Evolutionary conservation across 2,888 invertebrate species (phyloP), one percentile per base, ranked within the genome.

Genomic region (Lasioglossum vierecki): DNA sequence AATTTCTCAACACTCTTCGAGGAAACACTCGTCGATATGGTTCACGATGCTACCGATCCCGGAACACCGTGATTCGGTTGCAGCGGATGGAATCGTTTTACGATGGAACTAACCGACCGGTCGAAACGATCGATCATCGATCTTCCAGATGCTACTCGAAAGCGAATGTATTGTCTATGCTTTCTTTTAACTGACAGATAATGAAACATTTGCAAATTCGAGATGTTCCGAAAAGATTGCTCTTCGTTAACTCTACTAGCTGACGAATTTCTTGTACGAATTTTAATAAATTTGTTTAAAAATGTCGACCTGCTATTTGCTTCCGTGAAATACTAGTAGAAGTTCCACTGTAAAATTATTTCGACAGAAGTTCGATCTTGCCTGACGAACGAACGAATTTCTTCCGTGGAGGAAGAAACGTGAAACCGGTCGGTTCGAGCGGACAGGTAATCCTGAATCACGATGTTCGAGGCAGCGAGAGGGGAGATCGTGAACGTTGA

Each of bases 1-100:
- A 79, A 78, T 83, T 79, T 84, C 71, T 79, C 83, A 89, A 84
- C 82, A 88, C 83, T 66, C 13, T 30, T 75, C 79, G 85, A 88
- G 85, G 80, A 82, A 78, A 79, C 75, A 15, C 46, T 84, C 13
- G 72, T 70, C 76, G 83, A 57, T 46, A 53, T 76, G 74, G 70
- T 46, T 49, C 81, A 85, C 77, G 80, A 71, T 18, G 18, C 35
- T 46, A 18, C 53, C 72, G 46, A 82, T 79, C 79, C 79, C 78
- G 75, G 46, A 75, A 22, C 35, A 70, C 70, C 70, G 78, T 53
- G 78, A 78, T 78, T 82, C 72, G n/a, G 35, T 41, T 11, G n/a
- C 26, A 8, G 30, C 68, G 41, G 26, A 26, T 6, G 11, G 11
- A 35, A 63, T 30, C 22, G 13, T 26, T 63, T 4, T 1, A 22